Percentiles rank a stretch among this genome's conserved stretches.
Evolutionary conservation across 2,797 vertebrate species (phyloP).

Genomic region (Microctenopoma steveboyesi): DNA sequence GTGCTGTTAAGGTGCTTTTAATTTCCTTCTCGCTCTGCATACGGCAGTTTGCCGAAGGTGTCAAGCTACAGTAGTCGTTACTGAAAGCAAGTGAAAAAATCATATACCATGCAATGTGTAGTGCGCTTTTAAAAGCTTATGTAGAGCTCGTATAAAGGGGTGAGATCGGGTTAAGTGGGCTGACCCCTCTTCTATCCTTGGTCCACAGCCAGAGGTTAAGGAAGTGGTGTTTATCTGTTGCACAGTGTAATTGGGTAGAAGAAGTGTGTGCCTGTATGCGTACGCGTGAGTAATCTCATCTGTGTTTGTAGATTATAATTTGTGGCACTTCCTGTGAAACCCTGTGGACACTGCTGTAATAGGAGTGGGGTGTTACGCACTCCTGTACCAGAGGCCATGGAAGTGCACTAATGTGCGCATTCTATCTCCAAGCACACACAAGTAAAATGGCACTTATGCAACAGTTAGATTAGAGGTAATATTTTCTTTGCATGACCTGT

Average conservation of each 20-base stretch:
- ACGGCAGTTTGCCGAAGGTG: background rate
- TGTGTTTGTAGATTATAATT: constrained; percentile 55
- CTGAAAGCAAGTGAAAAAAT: background rate
- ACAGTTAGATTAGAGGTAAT: constrained; percentile 50
- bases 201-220: constrained; percentile 43
- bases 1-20: too few relatives aligned
- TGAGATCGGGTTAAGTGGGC: constrained; percentile 40
- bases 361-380: constrained; percentile 42
- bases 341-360: constrained; percentile 57
- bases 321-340: constrained; percentile 63
- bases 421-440: constrained; percentile 38
- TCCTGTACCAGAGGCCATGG: constrained; percentile 62
- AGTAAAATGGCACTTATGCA: constrained; percentile 61
- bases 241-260: constrained; percentile 60
- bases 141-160: constrained; percentile 3
- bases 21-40: background rate
- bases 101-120: background rate
- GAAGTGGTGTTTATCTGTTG: constrained; percentile 40
- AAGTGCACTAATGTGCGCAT: constrained; percentile 60
- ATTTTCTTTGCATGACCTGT: constrained; percentile 46
- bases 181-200: constrained; percentile 28
- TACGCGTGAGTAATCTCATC: constrained; percentile 48
- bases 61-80: background rate
- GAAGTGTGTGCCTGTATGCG: constrained; percentile 39
- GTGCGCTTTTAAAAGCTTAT: background rate